These are phyloP conservation scores for Iguana delicatissima DNA, from an alignment of 2,797 vertebrate genomes.

Conservation along the genomic window DNA sequence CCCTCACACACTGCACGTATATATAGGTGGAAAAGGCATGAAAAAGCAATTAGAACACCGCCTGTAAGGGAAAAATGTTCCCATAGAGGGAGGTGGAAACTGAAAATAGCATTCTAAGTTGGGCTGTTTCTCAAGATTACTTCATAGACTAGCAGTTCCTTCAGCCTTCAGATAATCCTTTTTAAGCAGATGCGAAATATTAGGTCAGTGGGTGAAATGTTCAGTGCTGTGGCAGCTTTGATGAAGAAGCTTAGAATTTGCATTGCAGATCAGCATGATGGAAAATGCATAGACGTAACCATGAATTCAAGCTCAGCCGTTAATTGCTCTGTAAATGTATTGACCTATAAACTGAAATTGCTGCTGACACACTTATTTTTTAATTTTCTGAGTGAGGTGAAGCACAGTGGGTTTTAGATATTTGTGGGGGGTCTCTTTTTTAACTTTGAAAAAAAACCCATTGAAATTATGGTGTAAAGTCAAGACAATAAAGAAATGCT, in stretches of 20 bases:
- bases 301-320: not conserved
- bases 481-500: not conserved
- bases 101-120: not conserved
- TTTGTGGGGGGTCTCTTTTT: not conserved
- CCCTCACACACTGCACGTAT: too few relatives aligned
- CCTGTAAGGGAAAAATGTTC: not conserved
- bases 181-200: constrained; percentile 28
- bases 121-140: not conserved
- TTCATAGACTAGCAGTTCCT: constrained; percentile 4
- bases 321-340: constrained; percentile 26
- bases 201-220: constrained; percentile 28
- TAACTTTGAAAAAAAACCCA: not conserved
- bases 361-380: not conserved
- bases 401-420: not conserved
- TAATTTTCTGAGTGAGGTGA: not conserved
- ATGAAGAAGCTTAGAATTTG: constrained; percentile 33
- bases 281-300: not conserved
- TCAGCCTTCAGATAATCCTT: constrained; percentile 12
- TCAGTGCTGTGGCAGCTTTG: constrained; percentile 28
- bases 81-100: not conserved
- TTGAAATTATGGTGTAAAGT: not conserved
- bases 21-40: not conserved
- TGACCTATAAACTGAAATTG: constrained; percentile 15
- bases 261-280: constrained; percentile 6
- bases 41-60: not conserved